These are phyloP conservation scores for Asteroscopus sphinx DNA, from an alignment of 2,888 invertebrate genomes.

Conservation along the genomic window DNA sequence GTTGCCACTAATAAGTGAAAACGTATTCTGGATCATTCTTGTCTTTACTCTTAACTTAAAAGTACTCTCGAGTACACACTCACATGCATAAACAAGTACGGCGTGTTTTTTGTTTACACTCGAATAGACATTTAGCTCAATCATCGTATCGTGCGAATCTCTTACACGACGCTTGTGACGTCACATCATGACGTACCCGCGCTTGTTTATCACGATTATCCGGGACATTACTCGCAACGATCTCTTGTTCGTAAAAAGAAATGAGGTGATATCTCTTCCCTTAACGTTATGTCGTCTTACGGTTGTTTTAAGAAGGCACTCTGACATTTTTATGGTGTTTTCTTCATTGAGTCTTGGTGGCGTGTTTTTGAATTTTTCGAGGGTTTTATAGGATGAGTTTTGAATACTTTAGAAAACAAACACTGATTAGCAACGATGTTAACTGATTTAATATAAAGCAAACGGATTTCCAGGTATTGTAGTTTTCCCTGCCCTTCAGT, in stretches of 20 bases:
- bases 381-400: not conserved
- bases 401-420: too few species aligned
- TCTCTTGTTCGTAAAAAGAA: conserved; percentile 60
- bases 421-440: too few species aligned
- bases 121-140: conserved; percentile 43
- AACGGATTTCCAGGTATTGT: too few species aligned
- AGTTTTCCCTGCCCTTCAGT: too few species aligned
- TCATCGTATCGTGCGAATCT: conserved; percentile 45
- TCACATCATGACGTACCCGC: conserved; percentile 36
- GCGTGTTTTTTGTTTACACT: conserved; percentile 37
- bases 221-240: conserved; percentile 56
- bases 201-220: conserved; percentile 60
- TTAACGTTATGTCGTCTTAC: conserved; percentile 49
- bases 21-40: too few species aligned
- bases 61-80: not conserved
- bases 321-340: conserved; percentile 44
- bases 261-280: conserved; percentile 60
- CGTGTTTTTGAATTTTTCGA: conserved; percentile 13
- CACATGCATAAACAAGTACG: not conserved
- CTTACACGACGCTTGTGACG: conserved; percentile 28
- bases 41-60: too few species aligned
- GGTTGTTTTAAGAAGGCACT: conserved; percentile 48
- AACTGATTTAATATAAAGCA: too few species aligned
- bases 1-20: too few species aligned
- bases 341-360: conserved; percentile 34